Evolutionary conservation across 1,140 invertebrate genomes (phyloP), one percentile per base, ranked within the genome.

Genomic region (Pygmarrhopalites habei): DNA sequence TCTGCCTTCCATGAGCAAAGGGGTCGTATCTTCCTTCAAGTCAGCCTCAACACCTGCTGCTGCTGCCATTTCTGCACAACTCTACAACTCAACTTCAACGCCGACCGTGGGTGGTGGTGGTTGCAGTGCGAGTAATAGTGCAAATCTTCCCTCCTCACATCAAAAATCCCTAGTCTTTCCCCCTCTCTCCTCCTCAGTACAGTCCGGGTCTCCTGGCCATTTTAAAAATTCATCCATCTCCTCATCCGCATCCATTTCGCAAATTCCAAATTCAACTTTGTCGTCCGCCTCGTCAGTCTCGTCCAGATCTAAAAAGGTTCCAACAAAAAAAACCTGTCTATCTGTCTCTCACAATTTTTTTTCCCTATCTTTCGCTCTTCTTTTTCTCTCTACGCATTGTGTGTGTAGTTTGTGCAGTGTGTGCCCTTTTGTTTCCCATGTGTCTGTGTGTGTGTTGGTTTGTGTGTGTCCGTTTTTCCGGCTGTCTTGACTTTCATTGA

Each of bases 301-400:
- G 58, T 58, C 62, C 46, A 67, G 64, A 52, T 46, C 65, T 51
- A 60, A 63, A 67, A 67, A 67, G 65, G 65, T 67, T 58, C 60
- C 30, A 56, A 17, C 12, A 29, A 15, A 49, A 12, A 14, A 12
- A 19, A 23, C 23, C 46, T 49, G 12, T 28, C 10, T 28, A 25
- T 53, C 28, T 55, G 21, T 55, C 52, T 55, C 23, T 15, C 29
- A 15, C 52, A 29, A 10, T 32, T 55, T 43, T 15, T 57, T n/a
- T 21, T 39, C n/a, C n/a, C 41, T 44, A 0, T 43, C 21, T 7
- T 15, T 17, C 26, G 23, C 21, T 26, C 30, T 60, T 51, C 58
- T 67, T n/a, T n/a, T 12, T 41, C 12, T 41, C n/a, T 21, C 23
- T 49, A 68, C 52, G 74, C 77, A 72, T 67, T 75, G 80, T 73